phyloP scores from a whole-genome alignment of 2,797 vertebrate species.

The Macroramphosus scolopax region DNA sequence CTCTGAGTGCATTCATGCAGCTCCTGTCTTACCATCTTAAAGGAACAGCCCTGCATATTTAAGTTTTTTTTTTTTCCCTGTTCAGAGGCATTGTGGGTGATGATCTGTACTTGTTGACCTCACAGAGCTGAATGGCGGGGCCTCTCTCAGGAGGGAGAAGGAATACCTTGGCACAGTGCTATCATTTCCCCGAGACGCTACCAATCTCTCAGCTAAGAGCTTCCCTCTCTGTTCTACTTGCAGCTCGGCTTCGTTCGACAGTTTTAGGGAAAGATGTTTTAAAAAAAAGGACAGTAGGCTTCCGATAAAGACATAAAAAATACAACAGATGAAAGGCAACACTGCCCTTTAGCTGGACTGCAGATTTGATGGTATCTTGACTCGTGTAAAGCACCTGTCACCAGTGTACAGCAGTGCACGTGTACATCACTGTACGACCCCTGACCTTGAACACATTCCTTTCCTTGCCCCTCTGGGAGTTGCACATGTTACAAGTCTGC shows the following conservation, averaged over 20 bases:
- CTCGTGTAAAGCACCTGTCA: constrained; percentile 66
- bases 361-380: constrained; percentile 19
- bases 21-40: constrained; percentile 80
- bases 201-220: constrained; percentile 55
- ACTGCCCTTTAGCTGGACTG: not conserved
- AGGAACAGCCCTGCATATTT: constrained; percentile 77
- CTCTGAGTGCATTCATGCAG: constrained; percentile 67
- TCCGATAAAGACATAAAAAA: not conserved
- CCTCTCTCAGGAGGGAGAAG: constrained; percentile 73
- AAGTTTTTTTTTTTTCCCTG: constrained; percentile 28
- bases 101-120: constrained; percentile 81
- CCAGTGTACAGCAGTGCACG: constrained; percentile 54
- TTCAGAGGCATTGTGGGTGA: constrained; percentile 79
- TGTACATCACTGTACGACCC: constrained; percentile 55
- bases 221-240: not conserved
- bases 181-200: constrained; percentile 66
- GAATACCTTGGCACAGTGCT: constrained; percentile 72
- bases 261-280: too few relatives aligned
- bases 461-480: constrained; percentile 54
- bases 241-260: too few relatives aligned
- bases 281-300: too few relatives aligned
- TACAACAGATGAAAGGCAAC: too few relatives aligned
- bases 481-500: constrained; percentile 58
- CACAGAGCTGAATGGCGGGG: constrained; percentile 69
- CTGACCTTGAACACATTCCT: constrained; percentile 66